These are phyloP conservation scores for Phengaris arion DNA, from an alignment of 2,888 invertebrate species.

Conservation along the genomic window DNA sequence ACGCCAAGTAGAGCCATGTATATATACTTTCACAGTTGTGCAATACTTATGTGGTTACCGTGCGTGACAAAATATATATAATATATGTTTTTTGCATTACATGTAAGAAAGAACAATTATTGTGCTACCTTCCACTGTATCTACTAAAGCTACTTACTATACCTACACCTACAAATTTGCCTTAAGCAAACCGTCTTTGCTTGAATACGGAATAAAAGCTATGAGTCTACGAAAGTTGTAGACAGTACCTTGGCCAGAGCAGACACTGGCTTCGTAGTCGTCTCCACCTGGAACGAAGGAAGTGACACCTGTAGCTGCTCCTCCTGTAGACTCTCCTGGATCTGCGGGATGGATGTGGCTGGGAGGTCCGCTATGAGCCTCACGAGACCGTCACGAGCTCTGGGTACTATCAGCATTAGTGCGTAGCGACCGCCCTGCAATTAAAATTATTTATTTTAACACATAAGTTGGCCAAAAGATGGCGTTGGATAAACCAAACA, in stretches of 20 bases:
- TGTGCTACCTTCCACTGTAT: not conserved
- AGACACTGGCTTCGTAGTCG: conserved; percentile 81
- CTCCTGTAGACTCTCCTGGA: conserved; percentile 64
- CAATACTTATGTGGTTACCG: not conserved
- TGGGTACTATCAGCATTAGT: conserved; percentile 78
- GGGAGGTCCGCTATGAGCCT: conserved; percentile 77
- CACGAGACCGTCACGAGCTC: conserved; percentile 78
- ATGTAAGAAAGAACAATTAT: no score
- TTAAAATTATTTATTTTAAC: not conserved
- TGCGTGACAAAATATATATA: not conserved
- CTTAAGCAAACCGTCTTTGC: no score
- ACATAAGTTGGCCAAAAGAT: not conserved
- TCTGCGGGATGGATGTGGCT: conserved; percentile 64
- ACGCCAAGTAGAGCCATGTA: not conserved
- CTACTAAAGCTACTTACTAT: no score
- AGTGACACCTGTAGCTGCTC: conserved; percentile 74
- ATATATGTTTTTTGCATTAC: not conserved
- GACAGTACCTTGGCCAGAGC: conserved; percentile 76
- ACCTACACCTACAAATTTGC: no score
- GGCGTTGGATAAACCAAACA: not conserved
- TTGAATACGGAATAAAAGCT: no score
- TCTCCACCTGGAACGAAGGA: conserved; percentile 82
- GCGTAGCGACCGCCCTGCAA: conserved; percentile 80
- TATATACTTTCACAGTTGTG: not conserved
- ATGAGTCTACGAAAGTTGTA: no score